Conservation (phyloP, 2,888 invertebrate species). For the Platycheirus albimanus region DNA sequence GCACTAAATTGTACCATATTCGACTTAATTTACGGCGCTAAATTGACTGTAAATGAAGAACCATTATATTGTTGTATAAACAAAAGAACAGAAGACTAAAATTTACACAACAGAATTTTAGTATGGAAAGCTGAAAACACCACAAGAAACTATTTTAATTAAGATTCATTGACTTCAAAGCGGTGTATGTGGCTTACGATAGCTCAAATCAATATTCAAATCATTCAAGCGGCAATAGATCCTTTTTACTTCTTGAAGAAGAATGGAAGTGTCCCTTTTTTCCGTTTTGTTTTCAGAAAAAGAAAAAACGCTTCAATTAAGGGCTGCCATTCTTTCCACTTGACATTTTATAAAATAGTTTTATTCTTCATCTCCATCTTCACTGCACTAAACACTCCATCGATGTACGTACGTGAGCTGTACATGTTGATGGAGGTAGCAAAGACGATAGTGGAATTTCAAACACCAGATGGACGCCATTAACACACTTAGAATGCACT, state of each 20-base stretch:
- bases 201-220: constrained; percentile 67
- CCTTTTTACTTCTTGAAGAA: constrained; percentile 30
- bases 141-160: constrained; percentile 15
- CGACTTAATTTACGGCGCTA: constrained; percentile 34
- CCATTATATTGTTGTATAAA: not conserved
- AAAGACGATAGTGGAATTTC: constrained; percentile 59
- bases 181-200: constrained; percentile 44
- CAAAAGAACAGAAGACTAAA: not conserved
- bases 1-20: constrained; percentile 33
- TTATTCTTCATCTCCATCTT: constrained; percentile 24
- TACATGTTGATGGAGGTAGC: constrained; percentile 52
- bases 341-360: constrained; percentile 51
- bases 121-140: constrained; percentile 4
- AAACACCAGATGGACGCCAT: constrained; percentile 69
- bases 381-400: constrained; percentile 59
- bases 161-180: constrained; percentile 58
- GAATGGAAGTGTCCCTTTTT: constrained; percentile 12
- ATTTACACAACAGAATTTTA: constrained; percentile 14
- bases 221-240: constrained; percentile 49
- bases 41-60: constrained; percentile 18
- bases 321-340: constrained; percentile 42
- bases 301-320: constrained; percentile 43
- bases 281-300: constrained; percentile 13
- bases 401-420: constrained; percentile 23
- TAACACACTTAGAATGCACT: constrained; percentile 70